Percentiles rank a stretch among this genome's conserved stretches.
These are phyloP conservation scores for Lagopus muta DNA, from an alignment of 2,113 vertebrate genomes.

Conservation along the genomic window DNA sequence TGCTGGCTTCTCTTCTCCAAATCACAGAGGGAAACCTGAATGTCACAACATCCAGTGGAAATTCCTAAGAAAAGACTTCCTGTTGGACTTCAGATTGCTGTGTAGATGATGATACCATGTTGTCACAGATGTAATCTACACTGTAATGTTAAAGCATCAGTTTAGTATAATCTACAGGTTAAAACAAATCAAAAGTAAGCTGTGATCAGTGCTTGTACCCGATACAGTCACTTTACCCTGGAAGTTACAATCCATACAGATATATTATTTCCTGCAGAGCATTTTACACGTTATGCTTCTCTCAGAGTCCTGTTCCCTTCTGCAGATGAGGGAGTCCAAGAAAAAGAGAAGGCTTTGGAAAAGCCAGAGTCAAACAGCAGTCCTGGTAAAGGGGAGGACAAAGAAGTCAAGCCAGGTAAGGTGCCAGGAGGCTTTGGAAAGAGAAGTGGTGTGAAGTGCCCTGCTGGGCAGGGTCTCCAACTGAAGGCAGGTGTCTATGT, in stretches of 20 bases:
- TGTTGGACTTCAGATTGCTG: background rate
- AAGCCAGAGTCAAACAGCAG: conserved; percentile 77
- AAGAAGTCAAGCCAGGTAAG: conserved; percentile 86
- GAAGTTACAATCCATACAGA: background rate
- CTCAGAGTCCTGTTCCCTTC: background rate
- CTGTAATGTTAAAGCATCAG: background rate
- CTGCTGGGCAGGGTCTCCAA: background rate
- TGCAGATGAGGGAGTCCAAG: conserved; percentile 79
- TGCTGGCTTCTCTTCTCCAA: background rate
- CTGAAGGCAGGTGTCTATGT: background rate
- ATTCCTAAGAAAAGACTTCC: background rate
- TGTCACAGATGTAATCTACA: background rate
- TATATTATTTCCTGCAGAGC: background rate
- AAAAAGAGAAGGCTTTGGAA: conserved; percentile 81
- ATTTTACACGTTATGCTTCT: background rate
- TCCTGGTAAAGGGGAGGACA: conserved; percentile 79
- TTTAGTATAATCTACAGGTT: background rate
- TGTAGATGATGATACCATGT: background rate
- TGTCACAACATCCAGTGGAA: background rate
- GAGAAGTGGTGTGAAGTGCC: background rate
- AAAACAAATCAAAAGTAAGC: background rate
- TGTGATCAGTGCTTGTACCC: background rate
- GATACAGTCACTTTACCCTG: background rate
- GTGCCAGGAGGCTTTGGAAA: background rate
- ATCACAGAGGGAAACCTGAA: rapidly evolving